A percentile compares a stretch with the other conserved stretches of the same genome.
Evolutionary conservation across 2,888 invertebrate species (phyloP).

Genomic region (Mylabris sibirica): DNA sequence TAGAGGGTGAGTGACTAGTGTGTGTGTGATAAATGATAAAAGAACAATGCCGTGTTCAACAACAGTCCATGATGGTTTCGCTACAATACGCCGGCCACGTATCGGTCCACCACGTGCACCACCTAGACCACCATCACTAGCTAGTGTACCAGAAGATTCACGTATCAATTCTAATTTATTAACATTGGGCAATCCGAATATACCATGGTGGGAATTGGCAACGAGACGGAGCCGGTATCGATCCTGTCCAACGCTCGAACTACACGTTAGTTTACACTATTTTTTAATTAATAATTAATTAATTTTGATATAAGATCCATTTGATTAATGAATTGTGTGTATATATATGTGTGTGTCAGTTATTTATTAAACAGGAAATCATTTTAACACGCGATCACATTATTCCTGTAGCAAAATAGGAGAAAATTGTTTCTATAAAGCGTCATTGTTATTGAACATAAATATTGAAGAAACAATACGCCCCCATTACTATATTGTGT

Average conservation of each 20-base stretch:
- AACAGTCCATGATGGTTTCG: constrained; percentile 85
- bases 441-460: not conserved
- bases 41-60: constrained; percentile 61
- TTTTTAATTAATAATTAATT: not conserved
- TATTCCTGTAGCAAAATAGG: not conserved
- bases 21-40: constrained; percentile 11
- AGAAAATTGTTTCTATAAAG: not conserved
- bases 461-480: not conserved
- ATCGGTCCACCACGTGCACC: constrained; percentile 55
- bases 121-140: constrained; percentile 59
- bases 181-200: constrained; percentile 67
- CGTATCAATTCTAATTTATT: constrained; percentile 60
- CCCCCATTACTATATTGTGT: not conserved
- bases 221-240: constrained; percentile 79
- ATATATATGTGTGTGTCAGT: too few relatives aligned
- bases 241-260: constrained; percentile 81
- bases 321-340: not conserved
- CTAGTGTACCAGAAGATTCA: constrained; percentile 66
- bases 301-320: too few relatives aligned
- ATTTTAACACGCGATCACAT: constrained; percentile 1
- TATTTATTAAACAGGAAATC: not conserved
- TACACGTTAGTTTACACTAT: constrained; percentile 41
- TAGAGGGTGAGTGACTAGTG: constrained; percentile 10
- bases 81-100: constrained; percentile 77
- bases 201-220: constrained; percentile 91